Conservation (phyloP, 2,113 vertebrate genomes). For the Nettapus auritus region DNA sequence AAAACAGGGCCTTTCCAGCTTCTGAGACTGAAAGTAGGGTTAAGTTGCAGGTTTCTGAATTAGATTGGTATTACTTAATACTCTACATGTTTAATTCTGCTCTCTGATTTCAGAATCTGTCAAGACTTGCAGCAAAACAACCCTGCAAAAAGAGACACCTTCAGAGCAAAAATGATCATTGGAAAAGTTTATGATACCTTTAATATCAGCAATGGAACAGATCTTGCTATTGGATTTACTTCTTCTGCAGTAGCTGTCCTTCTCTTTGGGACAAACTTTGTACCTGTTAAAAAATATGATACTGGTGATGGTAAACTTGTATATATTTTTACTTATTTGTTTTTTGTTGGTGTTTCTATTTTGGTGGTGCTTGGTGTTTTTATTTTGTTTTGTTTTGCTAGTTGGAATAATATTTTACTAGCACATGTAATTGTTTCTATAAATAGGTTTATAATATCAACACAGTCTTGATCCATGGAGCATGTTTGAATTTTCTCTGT, state of each 20-base stretch:
- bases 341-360: neutral
- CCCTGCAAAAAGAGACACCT: neutral
- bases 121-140: neutral
- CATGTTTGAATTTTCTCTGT: neutral
- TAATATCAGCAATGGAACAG: slow-evolving; percentile 63
- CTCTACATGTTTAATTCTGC: neutral
- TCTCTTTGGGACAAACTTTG: slow-evolving; percentile 88
- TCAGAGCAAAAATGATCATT: neutral
- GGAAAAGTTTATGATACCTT: neutral
- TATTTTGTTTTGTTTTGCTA: neutral
- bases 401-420: neutral
- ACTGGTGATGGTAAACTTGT: slow-evolving; percentile 86
- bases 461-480: neutral
- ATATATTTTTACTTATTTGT: neutral
- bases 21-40: neutral
- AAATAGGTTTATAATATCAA: neutral
- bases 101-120: slow-evolving; percentile 47
- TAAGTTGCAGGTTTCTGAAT: neutral
- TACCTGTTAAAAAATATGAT: slow-evolving; percentile 88
- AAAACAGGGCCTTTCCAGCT: neutral
- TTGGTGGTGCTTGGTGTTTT: neutral
- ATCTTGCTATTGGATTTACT: slow-evolving; percentile 77
- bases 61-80: neutral
- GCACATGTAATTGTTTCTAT: neutral
- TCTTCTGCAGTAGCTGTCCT: slow-evolving; percentile 80